Percentiles rank a stretch among this genome's conserved stretches.
Evolutionary conservation across 30 jellyfish, hydroid and myxozoan species (phyloP).

Genomic region (Pelagia noctiluca): DNA sequence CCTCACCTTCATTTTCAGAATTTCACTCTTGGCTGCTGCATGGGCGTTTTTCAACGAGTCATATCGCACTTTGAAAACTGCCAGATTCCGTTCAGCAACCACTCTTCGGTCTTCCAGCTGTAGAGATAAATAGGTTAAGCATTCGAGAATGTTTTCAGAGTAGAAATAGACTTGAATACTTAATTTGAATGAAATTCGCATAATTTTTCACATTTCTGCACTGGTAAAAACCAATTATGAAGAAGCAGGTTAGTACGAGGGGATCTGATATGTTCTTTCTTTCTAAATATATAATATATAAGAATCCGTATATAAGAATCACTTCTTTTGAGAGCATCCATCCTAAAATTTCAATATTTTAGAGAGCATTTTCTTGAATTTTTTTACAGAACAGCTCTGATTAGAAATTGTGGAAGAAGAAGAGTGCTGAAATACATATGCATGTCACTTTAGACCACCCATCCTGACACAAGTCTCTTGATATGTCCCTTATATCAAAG

Average conservation of each 20-base stretch:
- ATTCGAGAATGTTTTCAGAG: neutral
- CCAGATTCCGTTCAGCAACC: slow-evolving; percentile 39
- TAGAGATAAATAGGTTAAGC: neutral
- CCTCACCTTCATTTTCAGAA: slow-evolving; percentile 62
- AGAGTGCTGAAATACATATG: too few species aligned
- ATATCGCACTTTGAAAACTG: slow-evolving; percentile 46
- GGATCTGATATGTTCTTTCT: neutral
- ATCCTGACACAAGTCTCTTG: too few species aligned
- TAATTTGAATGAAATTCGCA: neutral
- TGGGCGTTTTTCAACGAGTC: slow-evolving; percentile 64
- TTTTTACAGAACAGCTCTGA: too few species aligned
- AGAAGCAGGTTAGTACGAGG: neutral
- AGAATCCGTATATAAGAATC: too few species aligned
- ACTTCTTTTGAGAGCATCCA: too few species aligned
- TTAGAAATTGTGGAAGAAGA: too few species aligned
- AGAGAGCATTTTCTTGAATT: too few species aligned
- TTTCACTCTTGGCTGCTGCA: slow-evolving; percentile 41
- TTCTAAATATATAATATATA: too few species aligned
- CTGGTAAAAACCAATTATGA: neutral
- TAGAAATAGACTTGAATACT: neutral
- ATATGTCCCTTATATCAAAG: too few species aligned
- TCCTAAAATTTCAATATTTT: too few species aligned
- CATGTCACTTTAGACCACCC: too few species aligned
- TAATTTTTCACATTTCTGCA: too few species aligned
- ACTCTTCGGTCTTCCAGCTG: slow-evolving; percentile 70